Evolutionary conservation across 2,888 invertebrate genomes (phyloP).

Genomic region (Spilosoma lubricipeda): DNA sequence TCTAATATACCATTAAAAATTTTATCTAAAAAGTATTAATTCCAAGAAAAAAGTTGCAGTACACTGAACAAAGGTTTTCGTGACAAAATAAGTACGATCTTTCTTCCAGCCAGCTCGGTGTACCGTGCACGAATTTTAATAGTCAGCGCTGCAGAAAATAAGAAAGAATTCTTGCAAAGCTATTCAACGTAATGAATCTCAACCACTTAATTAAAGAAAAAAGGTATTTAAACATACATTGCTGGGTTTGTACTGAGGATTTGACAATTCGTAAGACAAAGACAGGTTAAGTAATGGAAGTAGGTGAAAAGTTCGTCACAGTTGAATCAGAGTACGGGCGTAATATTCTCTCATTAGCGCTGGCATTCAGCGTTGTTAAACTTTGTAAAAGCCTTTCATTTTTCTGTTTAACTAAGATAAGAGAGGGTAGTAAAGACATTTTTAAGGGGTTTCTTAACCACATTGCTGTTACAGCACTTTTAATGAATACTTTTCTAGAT

Average conservation of each 20-base stretch:
- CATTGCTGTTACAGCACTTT: slow-evolving; percentile 23
- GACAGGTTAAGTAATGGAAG: slow-evolving; percentile 19
- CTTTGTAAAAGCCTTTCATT: slow-evolving; percentile 47
- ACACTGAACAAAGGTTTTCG: slow-evolving; percentile 26
- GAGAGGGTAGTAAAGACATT: slow-evolving; percentile 26
- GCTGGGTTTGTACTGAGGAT: slow-evolving; percentile 27
- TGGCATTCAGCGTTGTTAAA: slow-evolving; percentile 29
- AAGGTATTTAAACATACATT: slow-evolving; percentile 30
- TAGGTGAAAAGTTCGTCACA: slow-evolving; percentile 11
- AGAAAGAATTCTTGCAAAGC: slow-evolving; percentile 43
- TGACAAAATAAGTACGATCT: slow-evolving; percentile 24
- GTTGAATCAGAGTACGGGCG: neutral
- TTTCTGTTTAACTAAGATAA: slow-evolving; percentile 44
- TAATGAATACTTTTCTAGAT: slow-evolving; percentile 21
- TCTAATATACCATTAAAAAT: neutral
- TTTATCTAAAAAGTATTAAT: neutral
- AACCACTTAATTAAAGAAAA: slow-evolving; percentile 32
- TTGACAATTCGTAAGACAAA: slow-evolving; percentile 26
- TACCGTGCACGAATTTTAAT: slow-evolving; percentile 38
- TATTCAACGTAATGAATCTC: slow-evolving; percentile 43
- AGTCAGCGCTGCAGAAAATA: slow-evolving; percentile 40
- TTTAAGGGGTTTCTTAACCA: slow-evolving; percentile 29
- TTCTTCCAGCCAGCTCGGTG: slow-evolving; percentile 2
- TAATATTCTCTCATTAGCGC: slow-evolving; percentile 49
- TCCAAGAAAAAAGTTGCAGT: slow-evolving; percentile 1